Evolutionary conservation across 2,888 invertebrate genomes (phyloP).

Genomic region (Dasypogon diadema): DNA sequence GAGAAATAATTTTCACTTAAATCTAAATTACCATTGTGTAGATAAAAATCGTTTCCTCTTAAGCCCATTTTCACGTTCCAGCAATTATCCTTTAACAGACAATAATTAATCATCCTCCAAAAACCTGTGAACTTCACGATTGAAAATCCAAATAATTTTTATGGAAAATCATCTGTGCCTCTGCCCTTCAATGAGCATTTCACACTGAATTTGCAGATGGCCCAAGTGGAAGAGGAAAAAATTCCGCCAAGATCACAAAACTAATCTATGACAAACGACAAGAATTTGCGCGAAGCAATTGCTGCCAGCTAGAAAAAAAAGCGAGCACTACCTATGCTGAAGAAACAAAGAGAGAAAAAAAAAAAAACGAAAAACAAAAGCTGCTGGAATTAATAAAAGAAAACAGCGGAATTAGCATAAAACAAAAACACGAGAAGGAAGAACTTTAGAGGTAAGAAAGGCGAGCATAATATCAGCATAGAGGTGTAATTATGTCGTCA

Average conservation of each 20-base stretch:
- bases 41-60: too few species aligned
- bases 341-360: not conserved
- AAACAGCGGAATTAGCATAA: constrained; percentile 46
- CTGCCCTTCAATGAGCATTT: too few species aligned
- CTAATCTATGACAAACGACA: not conserved
- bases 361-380: too few species aligned
- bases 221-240: not conserved
- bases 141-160: too few species aligned
- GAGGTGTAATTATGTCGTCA: constrained; percentile 50
- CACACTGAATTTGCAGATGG: too few species aligned
- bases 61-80: too few species aligned
- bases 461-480: constrained; percentile 46
- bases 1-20: too few species aligned
- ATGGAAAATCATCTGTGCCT: too few species aligned
- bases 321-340: not conserved
- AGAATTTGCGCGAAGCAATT: not conserved
- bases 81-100: too few species aligned
- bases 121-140: too few species aligned
- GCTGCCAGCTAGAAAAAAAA: not conserved
- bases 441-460: constrained; percentile 21
- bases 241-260: not conserved
- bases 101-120: too few species aligned
- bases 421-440: constrained; percentile 32
- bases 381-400: constrained; percentile 15
- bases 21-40: too few species aligned